Evolutionary conservation across 2,888 invertebrate species (phyloP).

Genomic region (Cryptus viduatorius): DNA sequence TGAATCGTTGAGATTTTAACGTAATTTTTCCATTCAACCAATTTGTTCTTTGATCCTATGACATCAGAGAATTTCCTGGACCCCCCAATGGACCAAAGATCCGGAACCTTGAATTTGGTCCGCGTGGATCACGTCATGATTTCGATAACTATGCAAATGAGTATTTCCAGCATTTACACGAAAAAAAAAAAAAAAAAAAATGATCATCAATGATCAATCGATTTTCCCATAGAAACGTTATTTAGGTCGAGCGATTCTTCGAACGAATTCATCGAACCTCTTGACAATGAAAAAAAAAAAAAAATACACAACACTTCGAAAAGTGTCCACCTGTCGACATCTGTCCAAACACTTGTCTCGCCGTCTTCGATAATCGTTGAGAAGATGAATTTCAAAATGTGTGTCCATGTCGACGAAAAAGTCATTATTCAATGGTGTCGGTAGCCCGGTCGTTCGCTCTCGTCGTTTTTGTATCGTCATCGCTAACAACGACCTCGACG

Average conservation of each 20-base stretch:
- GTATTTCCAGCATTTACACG: too few species aligned
- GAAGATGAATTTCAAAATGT: neutral
- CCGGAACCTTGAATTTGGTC: neutral
- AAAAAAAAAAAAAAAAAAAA: too few species aligned
- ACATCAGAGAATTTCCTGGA: neutral
- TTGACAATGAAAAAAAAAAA: neutral
- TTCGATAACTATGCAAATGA: neutral
- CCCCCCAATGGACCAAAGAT: neutral
- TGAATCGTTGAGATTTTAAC: too few species aligned
- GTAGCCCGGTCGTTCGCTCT: neutral
- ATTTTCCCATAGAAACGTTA: too few species aligned
- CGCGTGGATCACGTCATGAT: neutral
- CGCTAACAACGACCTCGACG: neutral
- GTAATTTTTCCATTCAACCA: too few species aligned
- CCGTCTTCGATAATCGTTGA: neutral
- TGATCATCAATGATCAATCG: too few species aligned
- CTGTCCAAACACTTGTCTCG: neutral
- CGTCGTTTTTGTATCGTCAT: conserved; percentile 28
- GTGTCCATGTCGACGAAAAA: neutral
- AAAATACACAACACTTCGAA: neutral
- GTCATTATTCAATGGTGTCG: neutral
- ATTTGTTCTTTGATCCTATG: neutral
- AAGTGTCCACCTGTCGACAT: neutral
- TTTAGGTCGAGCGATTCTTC: too few species aligned
- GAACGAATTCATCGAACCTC: too few species aligned